Base-by-base conservation (phyloP, 2,888 invertebrate genomes). In the Salticus scenicus region DNA sequence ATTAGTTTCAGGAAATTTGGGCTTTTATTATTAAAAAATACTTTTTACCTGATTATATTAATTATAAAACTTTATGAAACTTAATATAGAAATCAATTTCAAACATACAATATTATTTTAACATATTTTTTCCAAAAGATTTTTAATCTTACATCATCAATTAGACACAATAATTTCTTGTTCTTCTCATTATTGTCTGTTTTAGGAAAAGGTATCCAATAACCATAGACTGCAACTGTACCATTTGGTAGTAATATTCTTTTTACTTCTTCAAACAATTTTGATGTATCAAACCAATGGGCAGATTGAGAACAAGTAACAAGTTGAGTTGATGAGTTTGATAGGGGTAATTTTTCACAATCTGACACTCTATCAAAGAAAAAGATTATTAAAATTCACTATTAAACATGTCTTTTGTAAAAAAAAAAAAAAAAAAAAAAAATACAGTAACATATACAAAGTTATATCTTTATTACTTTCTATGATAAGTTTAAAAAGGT, bases 251-350 rank as follows among this genome's bases (percentile, higher is more conserved):
- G 8, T 1, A 88, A 47, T 8, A 88, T 37, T 70, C 88, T 73
- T 42, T 80, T 27, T 14, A 83, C 82, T 82, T 88, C 88, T 0
- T 20, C 12, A 27, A 82, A 88, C 57, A 88, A 70, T n/a, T 73
- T 72, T 10, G 30, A n/a, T 24, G 69, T 41, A 28, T 88, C 76
- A 66, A 87, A 88, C 87, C 87, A 88, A 76, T 88, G 88, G 12
- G 83, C 30, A 20, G 85, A 47, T 30, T 88, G 88, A 42, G 82
- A 70, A 30, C 72, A 81, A 20, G 87, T 87, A 14, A 88, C 69
- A 28, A 87, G 63, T 0, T 88, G 31, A 8, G 86, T 74, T 28
- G 82, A 87, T 51, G 67, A 37, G 17, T 70, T 67, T 10, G 73
- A 5, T n/a, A 83, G 30, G 1, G 87, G 83, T 28, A 86, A 41